phyloP scores from a whole-genome alignment of 2,113 vertebrate genomes.

The Arvicanthis niloticus region DNA sequence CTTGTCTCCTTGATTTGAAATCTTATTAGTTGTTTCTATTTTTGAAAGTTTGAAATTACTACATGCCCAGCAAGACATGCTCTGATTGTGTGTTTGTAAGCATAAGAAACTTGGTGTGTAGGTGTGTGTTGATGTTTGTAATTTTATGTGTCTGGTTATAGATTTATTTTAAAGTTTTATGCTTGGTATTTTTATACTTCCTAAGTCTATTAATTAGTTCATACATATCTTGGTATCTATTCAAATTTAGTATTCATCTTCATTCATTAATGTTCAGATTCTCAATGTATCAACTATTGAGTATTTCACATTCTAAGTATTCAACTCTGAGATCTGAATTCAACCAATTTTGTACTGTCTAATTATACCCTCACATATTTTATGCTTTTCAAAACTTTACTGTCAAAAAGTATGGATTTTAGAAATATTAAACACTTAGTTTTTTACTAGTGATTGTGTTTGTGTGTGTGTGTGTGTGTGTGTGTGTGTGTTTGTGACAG shows the following conservation, averaged over 20 bases:
- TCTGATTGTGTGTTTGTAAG: background rate
- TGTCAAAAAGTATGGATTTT: background rate
- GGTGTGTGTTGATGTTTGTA: background rate
- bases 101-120: too few species aligned
- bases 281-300: background rate
- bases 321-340: background rate
- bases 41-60: background rate
- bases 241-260: background rate
- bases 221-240: background rate
- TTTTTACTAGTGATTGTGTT: background rate
- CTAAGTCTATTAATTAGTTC: background rate
- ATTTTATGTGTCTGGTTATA: background rate
- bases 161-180: background rate
- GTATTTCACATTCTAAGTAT: background rate
- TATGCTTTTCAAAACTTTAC: background rate
- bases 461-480: background rate
- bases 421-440: background rate
- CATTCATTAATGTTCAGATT: background rate
- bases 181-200: background rate
- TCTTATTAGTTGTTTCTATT: background rate
- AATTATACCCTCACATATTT: background rate
- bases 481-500: background rate
- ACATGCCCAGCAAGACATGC: background rate
- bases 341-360: background rate
- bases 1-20: background rate